A percentile compares a stretch with the other conserved stretches of the same genome.
Conservation (phyloP, 1,140 invertebrate species). For the Scaptomyza graminum region DNA sequence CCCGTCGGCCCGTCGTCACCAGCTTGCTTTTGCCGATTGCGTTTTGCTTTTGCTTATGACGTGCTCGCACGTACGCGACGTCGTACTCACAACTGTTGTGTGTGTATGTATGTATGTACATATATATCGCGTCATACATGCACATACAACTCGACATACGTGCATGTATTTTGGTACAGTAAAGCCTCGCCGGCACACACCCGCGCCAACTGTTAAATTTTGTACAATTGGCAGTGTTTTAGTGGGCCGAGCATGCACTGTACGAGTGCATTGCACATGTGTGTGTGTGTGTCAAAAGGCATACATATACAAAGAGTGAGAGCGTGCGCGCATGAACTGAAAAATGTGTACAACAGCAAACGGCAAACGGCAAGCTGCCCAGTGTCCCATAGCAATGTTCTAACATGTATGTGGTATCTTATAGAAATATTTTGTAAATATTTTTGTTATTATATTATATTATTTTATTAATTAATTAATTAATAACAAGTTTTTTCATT, state of each 20-base stretch:
- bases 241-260: constrained; percentile 17
- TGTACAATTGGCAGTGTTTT: constrained; percentile 21
- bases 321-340: constrained; percentile 51
- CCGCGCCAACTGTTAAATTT: background rate
- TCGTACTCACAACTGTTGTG: constrained; percentile 45
- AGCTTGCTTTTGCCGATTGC: constrained; percentile 40
- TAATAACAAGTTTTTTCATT: no score
- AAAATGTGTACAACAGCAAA: constrained; percentile 52
- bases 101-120: constrained; percentile 31
- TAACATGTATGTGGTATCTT: no score
- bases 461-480: background rate
- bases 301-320: constrained; percentile 29
- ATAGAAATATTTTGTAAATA: background rate
- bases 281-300: constrained; percentile 29
- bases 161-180: constrained; percentile 27
- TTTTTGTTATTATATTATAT: no score
- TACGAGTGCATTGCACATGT: constrained; percentile 15
- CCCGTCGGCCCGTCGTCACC: constrained; percentile 40
- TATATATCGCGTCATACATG: constrained; percentile 39
- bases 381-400: constrained; percentile 36
- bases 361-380: constrained; percentile 24
- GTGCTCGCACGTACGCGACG: constrained; percentile 65
- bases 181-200: constrained; percentile 1
- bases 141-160: constrained; percentile 6
- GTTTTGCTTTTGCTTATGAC: constrained; percentile 64